Percentiles rank a stretch among this genome's conserved stretches.
Evolutionary conservation across 2,113 vertebrate genomes (phyloP).

Genomic region (Ranitomeya imitator): DNA sequence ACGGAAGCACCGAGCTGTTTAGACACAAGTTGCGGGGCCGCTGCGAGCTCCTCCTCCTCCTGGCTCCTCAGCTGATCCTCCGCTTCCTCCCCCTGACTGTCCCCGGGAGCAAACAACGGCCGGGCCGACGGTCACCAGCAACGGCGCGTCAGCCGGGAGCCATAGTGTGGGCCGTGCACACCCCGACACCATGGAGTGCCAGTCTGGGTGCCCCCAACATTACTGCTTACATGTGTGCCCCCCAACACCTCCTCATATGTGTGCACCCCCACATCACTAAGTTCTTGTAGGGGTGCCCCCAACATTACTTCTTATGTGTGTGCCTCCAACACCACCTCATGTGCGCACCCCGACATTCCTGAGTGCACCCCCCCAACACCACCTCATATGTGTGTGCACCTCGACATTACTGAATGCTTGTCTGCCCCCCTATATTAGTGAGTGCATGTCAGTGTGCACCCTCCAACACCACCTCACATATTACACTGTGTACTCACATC

Average conservation of each 20-base stretch:
- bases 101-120: conserved; percentile 14
- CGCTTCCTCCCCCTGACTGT: conserved; percentile 50
- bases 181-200: too few species aligned
- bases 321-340: neutral
- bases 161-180: too few species aligned
- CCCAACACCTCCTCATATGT: too few species aligned
- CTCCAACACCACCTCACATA: neutral
- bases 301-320: too few species aligned
- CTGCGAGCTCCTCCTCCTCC: neutral
- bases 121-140: neutral
- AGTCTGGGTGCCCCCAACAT: too few species aligned
- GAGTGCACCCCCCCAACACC: neutral
- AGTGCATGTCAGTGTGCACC: neutral
- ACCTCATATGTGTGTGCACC: too few species aligned
- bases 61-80: conserved; percentile 53
- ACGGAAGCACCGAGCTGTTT: conserved; percentile 40
- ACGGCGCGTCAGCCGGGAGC: too few species aligned
- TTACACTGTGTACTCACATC: neutral
- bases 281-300: too few species aligned
- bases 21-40: conserved; percentile 44
- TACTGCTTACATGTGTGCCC: too few species aligned
- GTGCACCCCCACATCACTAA: too few species aligned
- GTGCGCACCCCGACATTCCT: neutral
- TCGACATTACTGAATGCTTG: neutral
- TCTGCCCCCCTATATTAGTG: neutral